Percentiles rank a stretch among this genome's conserved stretches.
Conservation (phyloP, 2,797 vertebrate genomes). For the Acanthurus lineatus region DNA sequence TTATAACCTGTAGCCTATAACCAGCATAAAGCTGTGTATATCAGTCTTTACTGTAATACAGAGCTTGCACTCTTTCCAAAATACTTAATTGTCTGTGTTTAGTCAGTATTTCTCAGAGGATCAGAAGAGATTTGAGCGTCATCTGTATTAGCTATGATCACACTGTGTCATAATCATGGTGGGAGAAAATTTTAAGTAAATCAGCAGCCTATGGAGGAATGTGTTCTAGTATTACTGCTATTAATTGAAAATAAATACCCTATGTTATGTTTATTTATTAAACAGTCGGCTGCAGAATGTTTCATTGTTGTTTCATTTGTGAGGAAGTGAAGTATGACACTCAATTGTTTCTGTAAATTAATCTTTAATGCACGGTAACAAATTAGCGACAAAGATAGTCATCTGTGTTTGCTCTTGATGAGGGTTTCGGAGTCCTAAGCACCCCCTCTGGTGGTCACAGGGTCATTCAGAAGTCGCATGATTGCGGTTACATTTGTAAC, state of each 20-base stretch:
- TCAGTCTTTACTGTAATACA: not conserved
- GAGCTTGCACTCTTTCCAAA: not conserved
- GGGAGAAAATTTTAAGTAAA: not conserved
- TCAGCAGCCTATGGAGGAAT: not conserved
- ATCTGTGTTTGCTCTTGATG: not conserved
- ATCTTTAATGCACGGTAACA: not conserved
- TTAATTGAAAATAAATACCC: not conserved
- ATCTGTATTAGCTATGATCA: not conserved
- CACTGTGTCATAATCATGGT: not conserved
- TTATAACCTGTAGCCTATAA: no score
- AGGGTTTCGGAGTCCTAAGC: constrained; percentile 9
- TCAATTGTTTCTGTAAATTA: not conserved
- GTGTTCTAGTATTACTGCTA: not conserved
- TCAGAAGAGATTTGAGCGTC: not conserved
- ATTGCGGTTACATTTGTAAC: constrained; percentile 37
- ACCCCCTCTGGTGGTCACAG: constrained; percentile 33
- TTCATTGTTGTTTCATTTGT: no score
- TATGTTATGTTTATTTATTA: not conserved
- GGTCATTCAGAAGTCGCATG: constrained; percentile 8
- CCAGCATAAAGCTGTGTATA: not conserved
- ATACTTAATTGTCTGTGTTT: not conserved
- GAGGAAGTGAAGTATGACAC: not conserved
- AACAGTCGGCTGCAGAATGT: not conserved
- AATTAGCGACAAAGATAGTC: not conserved
- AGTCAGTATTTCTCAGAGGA: not conserved